Percentiles rank a stretch among this genome's conserved stretches.
Conservation (phyloP, 1,140 invertebrate species). For the Drosophila tropicalis region DNA sequence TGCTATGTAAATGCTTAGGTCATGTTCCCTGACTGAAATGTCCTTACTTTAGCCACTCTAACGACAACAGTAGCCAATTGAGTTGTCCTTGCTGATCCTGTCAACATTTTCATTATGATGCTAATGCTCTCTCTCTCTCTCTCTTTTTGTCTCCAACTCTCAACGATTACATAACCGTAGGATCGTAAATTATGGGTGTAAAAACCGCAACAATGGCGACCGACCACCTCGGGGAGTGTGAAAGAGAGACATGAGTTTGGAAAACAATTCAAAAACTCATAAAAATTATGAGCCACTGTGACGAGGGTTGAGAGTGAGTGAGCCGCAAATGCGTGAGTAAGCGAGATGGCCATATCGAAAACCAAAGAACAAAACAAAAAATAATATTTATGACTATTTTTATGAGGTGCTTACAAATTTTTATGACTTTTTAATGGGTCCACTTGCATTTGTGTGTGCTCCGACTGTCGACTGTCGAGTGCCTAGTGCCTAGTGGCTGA, state of each 20-base stretch:
- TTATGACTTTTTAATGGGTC: conserved; percentile 83
- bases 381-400: conserved; percentile 83
- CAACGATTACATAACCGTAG: conserved; percentile 54
- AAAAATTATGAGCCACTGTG: conserved; percentile 76
- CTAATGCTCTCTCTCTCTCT: conserved; percentile 6
- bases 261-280: conserved; percentile 78
- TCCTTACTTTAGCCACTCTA: not conserved
- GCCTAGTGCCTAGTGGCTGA: conserved; percentile 16
- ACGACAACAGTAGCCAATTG: conserved; percentile 48
- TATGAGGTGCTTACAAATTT: conserved; percentile 84
- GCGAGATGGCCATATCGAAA: conserved; percentile 15
- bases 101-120: conserved; percentile 23
- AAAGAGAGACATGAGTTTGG: conserved; percentile 53
- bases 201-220: conserved; percentile 74
- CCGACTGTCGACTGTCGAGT: conserved; percentile 36
- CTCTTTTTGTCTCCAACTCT: conserved; percentile 1
- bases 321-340: conserved; percentile 20
- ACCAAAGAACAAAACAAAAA: conserved; percentile 38
- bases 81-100: conserved; percentile 49
- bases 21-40: not conserved
- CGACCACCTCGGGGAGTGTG: conserved; percentile 52
- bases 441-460: conserved; percentile 45
- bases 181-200: conserved; percentile 63
- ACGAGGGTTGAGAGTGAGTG: conserved; percentile 56
- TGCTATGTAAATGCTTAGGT: not conserved